phyloP scores from a whole-genome alignment of 2,888 invertebrate species.

The Tetrapedia diversipes region DNA sequence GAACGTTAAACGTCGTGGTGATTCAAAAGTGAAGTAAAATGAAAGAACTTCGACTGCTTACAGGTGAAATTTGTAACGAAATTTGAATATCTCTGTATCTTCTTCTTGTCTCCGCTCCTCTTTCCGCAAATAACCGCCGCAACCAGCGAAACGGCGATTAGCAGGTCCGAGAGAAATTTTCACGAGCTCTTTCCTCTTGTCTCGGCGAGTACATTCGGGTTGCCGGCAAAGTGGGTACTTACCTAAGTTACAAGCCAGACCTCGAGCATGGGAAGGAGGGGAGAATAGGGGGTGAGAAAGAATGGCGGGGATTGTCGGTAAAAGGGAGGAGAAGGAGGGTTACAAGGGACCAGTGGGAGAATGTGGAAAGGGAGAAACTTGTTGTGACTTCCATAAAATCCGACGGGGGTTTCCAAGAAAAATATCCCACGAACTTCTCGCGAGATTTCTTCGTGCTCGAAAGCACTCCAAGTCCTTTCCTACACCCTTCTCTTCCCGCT shows the following conservation, averaged over 20 bases:
- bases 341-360: slow-evolving; percentile 3
- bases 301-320: slow-evolving; percentile 26
- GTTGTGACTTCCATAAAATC: slow-evolving; percentile 76
- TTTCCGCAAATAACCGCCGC: slow-evolving; percentile 4
- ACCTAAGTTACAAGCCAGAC: slow-evolving; percentile 59
- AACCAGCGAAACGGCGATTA: slow-evolving; percentile 50
- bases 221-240: slow-evolving; percentile 69
- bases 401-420: slow-evolving; percentile 59
- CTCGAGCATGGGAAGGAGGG: slow-evolving; percentile 8
- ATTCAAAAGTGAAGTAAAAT: too few relatives aligned
- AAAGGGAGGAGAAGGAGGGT: slow-evolving; percentile 20
- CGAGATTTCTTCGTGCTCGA: slow-evolving; percentile 67
- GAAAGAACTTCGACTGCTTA: background rate
- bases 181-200: slow-evolving; percentile 50
- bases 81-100: background rate
- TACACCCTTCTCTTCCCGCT: background rate
- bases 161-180: slow-evolving; percentile 55
- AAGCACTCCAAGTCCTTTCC: slow-evolving; percentile 38
- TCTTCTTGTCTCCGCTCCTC: background rate
- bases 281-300: slow-evolving; percentile 36
- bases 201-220: slow-evolving; percentile 65
- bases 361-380: slow-evolving; percentile 68
- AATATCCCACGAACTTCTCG: slow-evolving; percentile 68
- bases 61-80: background rate
- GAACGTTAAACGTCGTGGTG: too few relatives aligned